Evolutionary conservation across 2,888 invertebrate genomes (phyloP).

Genomic region (Isoperla grammatica): DNA sequence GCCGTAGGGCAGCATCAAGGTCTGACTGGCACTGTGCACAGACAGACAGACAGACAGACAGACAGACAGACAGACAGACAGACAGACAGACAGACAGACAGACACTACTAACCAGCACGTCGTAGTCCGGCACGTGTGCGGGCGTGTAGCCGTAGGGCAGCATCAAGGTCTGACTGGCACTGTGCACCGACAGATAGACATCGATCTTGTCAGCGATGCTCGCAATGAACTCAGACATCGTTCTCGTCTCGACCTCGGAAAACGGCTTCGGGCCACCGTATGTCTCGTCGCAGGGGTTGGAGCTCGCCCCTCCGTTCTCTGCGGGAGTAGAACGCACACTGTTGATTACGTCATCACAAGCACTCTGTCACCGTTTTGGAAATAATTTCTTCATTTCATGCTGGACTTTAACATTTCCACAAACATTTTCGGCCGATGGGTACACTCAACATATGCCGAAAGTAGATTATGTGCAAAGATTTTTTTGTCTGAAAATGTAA

Average conservation of each 20-base stretch:
- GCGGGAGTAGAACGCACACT: background rate
- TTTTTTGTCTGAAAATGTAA: background rate
- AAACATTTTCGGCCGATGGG: too few species aligned
- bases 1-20: constrained; percentile 64
- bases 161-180: constrained; percentile 63
- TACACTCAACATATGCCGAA: too few species aligned
- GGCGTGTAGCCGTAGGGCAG: constrained; percentile 64
- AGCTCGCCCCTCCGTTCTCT: constrained; percentile 48
- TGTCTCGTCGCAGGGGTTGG: constrained; percentile 6
- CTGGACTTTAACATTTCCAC: too few species aligned
- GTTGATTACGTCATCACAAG: too few species aligned
- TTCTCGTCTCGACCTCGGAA: constrained; percentile 52
- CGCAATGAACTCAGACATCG: constrained; percentile 48
- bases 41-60: too few species aligned
- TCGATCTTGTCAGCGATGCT: constrained; percentile 48
- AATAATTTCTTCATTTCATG: too few species aligned
- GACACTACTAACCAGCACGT: constrained; percentile 48
- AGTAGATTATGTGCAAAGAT: background rate
- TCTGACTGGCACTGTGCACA: constrained; percentile 65
- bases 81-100: too few species aligned
- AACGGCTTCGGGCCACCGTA: constrained; percentile 48
- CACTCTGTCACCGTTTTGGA: background rate
- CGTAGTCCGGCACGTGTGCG: constrained; percentile 52
- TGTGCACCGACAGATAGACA: constrained; percentile 66
- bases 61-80: too few species aligned